These are phyloP conservation scores for Nemotelus nigrinus DNA, from an alignment of 2,888 invertebrate species.

Conservation along the genomic window DNA sequence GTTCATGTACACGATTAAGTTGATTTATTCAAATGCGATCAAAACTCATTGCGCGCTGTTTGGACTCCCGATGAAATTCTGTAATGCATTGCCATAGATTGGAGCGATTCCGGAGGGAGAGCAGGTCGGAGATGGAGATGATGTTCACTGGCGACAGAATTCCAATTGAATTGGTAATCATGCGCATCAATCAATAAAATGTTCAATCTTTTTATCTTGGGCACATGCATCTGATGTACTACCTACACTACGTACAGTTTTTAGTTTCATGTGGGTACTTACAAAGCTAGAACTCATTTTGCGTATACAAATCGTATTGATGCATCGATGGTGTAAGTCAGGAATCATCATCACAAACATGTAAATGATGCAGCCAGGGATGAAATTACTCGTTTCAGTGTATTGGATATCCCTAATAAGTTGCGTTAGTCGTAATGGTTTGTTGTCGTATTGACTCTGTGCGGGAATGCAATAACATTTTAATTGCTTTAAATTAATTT, in stretches of 20 bases:
- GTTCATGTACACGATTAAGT: too few relatives aligned
- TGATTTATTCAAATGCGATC: too few relatives aligned
- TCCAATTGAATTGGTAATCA: slow-evolving; percentile 44
- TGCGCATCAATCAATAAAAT: slow-evolving; percentile 50
- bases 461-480: slow-evolving; percentile 50
- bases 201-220: slow-evolving; percentile 39
- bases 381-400: background rate
- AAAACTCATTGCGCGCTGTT: too few relatives aligned
- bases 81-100: background rate
- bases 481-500: slow-evolving; percentile 51
- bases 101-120: too few relatives aligned
- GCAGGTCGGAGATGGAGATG: too few relatives aligned
- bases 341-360: background rate
- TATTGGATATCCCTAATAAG: background rate
- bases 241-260: background rate
- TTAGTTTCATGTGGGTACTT: background rate
- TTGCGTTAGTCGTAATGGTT: slow-evolving; percentile 8
- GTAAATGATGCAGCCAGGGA: too few relatives aligned
- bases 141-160: slow-evolving; percentile 3
- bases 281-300: background rate
- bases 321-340: background rate
- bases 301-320: background rate
- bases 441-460: background rate
- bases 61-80: slow-evolving; percentile 1
- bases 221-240: background rate